These are phyloP conservation scores for Axinella damicornis DNA, from an alignment of 37 sponge, comb jelly and placozoan species.

Conservation along the genomic window DNA sequence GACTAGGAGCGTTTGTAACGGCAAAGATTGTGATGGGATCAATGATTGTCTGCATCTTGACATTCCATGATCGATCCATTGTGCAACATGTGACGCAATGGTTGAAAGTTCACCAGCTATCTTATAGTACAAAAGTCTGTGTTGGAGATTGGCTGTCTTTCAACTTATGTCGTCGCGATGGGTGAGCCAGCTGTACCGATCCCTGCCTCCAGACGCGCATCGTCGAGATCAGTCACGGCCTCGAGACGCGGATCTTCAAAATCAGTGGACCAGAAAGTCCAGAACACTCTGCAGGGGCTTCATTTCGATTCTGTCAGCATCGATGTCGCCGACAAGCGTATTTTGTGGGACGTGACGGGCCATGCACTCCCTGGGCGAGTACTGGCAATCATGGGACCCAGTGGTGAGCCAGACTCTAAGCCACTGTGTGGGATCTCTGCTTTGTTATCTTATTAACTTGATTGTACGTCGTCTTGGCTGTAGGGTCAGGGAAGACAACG, in stretches of 20 bases:
- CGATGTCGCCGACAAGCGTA: constrained; percentile 52
- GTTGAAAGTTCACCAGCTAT: not conserved
- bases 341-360: constrained; percentile 70
- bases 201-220: too few species aligned
- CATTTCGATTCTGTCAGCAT: constrained; percentile 61
- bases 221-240: too few species aligned
- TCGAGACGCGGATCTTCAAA: too few species aligned
- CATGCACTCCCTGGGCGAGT: constrained; percentile 58
- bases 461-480: not conserved
- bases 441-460: too few species aligned
- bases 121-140: not conserved
- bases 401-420: constrained; percentile 70
- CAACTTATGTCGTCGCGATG: too few species aligned
- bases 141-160: not conserved
- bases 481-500: constrained; percentile 89
- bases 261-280: too few species aligned
- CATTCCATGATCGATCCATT: too few species aligned
- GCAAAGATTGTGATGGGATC: too few species aligned
- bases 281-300: constrained; percentile 19
- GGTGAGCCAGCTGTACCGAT: too few species aligned
- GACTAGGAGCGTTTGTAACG: too few species aligned
- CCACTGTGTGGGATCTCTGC: not conserved
- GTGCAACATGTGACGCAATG: not conserved
- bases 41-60: too few species aligned
- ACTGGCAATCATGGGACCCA: constrained; percentile 90